Evolutionary conservation across 2,113 vertebrate species (phyloP), one percentile per base, ranked within the genome.

Genomic region (Ciconia boyciana): DNA sequence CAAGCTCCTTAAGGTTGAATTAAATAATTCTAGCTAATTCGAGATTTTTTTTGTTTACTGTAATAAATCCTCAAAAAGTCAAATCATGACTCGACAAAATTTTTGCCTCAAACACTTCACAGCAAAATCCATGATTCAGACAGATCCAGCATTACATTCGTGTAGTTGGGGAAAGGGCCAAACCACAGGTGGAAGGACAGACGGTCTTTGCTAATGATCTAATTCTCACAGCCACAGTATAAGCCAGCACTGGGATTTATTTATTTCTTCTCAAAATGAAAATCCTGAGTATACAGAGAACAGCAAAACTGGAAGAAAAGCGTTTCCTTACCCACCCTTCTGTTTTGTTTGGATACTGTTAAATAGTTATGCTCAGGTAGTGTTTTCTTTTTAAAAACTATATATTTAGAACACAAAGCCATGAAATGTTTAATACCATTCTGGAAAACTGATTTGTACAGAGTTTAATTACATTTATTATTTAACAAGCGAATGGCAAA

Each of bases 401-500:
- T 41, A 52, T 82, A 82, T 84, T 93, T 83, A 82, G 76, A 96
- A 95, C 87, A 96, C 65, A 93, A 90, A 94, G 31, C 76, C 90
- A 96, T 82, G 41, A 94, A 96, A 96, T 69, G 26, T 93, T 95
- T 82, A 94, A 96, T 68, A 96, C 32, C 58, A 57, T 90, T 92
- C 83, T 92, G 90, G 34, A 96, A 94, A 95, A 93, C 51, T 60
- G 69, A 79, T 64, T 92, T 74, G 49, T 78, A 92, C 94, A 97
- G 96, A 96, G 31, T 91, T 90, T 89, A 91, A 91, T 82, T 82
- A 77, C 75, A 75, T 91, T 96, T 95, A 94, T 96, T 89, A 90
- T 89, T 87, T 89, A 91, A 97, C 92, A 96, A 64, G 48, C 16
- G 85, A 97, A 97, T 96, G 96, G 95, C 79, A 96, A 94, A 87